phyloP scores from a whole-genome alignment of 1,140 invertebrate species.

The Drosophila bifasciata region DNA sequence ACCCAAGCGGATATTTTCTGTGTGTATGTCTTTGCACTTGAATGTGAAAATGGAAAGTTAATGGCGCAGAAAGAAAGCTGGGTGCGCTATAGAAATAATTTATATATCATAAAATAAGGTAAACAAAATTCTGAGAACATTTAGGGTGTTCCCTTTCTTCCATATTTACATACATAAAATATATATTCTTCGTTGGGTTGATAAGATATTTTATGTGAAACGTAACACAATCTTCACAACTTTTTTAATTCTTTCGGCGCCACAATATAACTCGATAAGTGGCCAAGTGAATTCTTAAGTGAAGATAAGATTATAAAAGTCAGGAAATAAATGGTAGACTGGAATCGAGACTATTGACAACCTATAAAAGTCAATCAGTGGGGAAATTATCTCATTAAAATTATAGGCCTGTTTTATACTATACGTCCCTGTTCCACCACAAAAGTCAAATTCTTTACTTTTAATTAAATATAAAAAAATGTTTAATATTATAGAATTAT shows the following conservation, averaged over 20 bases:
- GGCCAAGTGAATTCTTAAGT: too few species aligned
- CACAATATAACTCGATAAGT: neutral
- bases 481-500: too few species aligned
- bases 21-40: constrained; percentile 1
- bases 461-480: too few species aligned
- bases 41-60: constrained; percentile 29
- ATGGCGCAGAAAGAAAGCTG: constrained; percentile 14
- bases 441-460: too few species aligned
- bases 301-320: constrained; percentile 8
- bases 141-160: too few species aligned
- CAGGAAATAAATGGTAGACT: neutral
- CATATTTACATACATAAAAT: too few species aligned
- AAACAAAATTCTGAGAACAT: neutral
- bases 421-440: too few species aligned
- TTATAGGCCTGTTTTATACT: too few species aligned
- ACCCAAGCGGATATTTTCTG: neutral
- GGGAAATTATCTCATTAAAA: too few species aligned
- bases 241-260: neutral
- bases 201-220: constrained; percentile 1
- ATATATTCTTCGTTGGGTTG: neutral
- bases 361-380: too few species aligned
- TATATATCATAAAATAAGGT: neutral
- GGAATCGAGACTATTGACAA: too few species aligned
- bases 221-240: neutral
- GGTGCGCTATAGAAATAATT: constrained; percentile 3